Conservation (phyloP, 2,888 invertebrate genomes). For the Azorinus chamasolen region DNA sequence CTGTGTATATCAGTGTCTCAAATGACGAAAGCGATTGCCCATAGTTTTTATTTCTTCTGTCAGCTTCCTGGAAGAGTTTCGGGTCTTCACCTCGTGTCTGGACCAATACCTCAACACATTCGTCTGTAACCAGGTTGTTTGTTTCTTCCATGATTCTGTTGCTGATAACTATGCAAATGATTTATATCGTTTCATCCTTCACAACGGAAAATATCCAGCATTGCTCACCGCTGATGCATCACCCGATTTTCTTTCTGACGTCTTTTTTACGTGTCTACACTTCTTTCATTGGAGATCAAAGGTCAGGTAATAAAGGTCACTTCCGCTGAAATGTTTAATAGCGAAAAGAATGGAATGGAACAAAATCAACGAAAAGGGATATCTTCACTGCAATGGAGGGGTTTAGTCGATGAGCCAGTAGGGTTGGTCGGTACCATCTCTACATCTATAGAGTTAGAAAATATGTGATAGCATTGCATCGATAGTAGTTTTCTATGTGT, state of each 20-base stretch:
- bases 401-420: too few relatives aligned
- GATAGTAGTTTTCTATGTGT: too few relatives aligned
- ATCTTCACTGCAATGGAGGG: too few relatives aligned
- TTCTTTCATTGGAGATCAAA: conserved; percentile 37
- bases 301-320: conserved; percentile 33
- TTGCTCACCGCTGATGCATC: neutral
- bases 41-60: neutral
- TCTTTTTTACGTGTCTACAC: conserved; percentile 23
- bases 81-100: conserved; percentile 22
- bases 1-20: conserved; percentile 33
- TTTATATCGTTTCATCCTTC: too few relatives aligned
- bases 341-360: too few relatives aligned
- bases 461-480: too few relatives aligned
- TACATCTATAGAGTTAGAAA: too few relatives aligned
- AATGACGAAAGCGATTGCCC: conserved; percentile 30
- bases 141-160: conserved; percentile 13
- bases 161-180: too few relatives aligned
- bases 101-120: conserved; percentile 35
- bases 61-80: conserved; percentile 2
- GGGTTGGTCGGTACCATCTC: too few relatives aligned
- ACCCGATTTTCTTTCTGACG: neutral
- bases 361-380: too few relatives aligned
- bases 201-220: too few relatives aligned
- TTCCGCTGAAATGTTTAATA: conserved; percentile 20
- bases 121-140: conserved; percentile 13